Base-by-base conservation (phyloP, 2,888 invertebrate genomes). In the Papilio elwesi region DNA sequence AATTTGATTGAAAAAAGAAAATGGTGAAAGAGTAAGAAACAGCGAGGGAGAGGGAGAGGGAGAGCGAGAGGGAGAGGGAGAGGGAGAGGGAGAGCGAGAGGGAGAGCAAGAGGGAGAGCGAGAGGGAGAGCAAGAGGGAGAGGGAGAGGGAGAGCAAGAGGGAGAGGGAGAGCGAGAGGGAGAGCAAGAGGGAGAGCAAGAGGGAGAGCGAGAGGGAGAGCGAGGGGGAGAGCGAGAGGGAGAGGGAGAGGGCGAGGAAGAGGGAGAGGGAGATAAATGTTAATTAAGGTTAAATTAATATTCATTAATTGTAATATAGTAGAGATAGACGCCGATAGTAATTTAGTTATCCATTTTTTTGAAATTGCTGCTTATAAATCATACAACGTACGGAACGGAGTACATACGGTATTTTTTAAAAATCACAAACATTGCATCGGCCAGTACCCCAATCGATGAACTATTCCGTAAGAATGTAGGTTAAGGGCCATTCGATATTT, bases 401-500 rank as follows among this genome's bases (percentile, higher is more conserved):
- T 4, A 11, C 59, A 38, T 59, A 2, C 13, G 3, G 6, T 59
- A n/a, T 13, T 57, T 57, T 36, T 13, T 13, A 57, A 13, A 57
- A 36, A n/a, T 38, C 26, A 48, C 59, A 38, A 59, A 59, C n/a
- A 11, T 55, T 26, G 8, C 38, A 38, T n/a, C 8, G 38, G 59
- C 59, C 59, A 38, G 8, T 13, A n/a, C 26, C n/a, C 59, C 13
- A 59, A 36, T 59, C 59, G 59, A 59, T 59, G 59, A 38, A 13
- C 16, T 13, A 57, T 59, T 26, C 38, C 59, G 11, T 38, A 59
- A 38, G 13, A 38, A 13, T 59, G 38, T 59, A 59, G 59, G 59
- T 59, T 59, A 59, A 38, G 36, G 59, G 59, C 38, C 59, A 59
- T n/a, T 59, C 59, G 13, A 4, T 57, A 16, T 36, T 59, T 59